Evolutionary conservation across 2,888 invertebrate genomes (phyloP).

Genomic region (Chaitophorus viminalis): DNA sequence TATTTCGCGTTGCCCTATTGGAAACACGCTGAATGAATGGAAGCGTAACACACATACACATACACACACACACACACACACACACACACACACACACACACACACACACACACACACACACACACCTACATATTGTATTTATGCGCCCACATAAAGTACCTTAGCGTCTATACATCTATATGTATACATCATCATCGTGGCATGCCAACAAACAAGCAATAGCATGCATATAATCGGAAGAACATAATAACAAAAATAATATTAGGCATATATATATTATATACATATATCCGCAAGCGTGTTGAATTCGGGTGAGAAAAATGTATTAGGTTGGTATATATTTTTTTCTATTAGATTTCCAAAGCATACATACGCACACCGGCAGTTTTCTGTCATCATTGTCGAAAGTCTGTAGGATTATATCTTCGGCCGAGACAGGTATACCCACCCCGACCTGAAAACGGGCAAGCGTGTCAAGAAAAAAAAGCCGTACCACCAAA

Average conservation of each 20-base stretch:
- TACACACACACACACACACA: too few species aligned
- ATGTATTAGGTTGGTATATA: constrained; percentile 11
- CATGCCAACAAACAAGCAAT: constrained; percentile 46
- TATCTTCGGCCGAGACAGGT: constrained; percentile 62
- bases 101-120: too few species aligned
- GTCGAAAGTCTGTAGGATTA: constrained; percentile 61
- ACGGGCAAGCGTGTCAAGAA: constrained; percentile 59
- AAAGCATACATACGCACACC: constrained; percentile 62
- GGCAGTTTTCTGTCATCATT: constrained; percentile 61
- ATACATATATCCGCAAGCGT: constrained; percentile 25
- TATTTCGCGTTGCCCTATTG: background rate
- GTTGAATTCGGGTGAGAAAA: constrained; percentile 34
- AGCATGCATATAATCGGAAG: constrained; percentile 39
- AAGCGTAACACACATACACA: background rate
- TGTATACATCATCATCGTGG: constrained; percentile 8
- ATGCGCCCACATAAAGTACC: too few species aligned
- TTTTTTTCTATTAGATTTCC: constrained; percentile 54
- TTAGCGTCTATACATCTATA: background rate
- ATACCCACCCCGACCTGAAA: constrained; percentile 62
- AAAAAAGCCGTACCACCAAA: constrained; percentile 51
- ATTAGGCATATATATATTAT: background rate
- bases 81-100: too few species aligned
- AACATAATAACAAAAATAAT: background rate
- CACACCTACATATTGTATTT: too few species aligned
- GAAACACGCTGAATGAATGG: constrained; percentile 5